Percentiles rank a stretch among this genome's conserved stretches.
phyloP scores from a whole-genome alignment of 2,113 vertebrate genomes.

The Micronycteris hirsuta region DNA sequence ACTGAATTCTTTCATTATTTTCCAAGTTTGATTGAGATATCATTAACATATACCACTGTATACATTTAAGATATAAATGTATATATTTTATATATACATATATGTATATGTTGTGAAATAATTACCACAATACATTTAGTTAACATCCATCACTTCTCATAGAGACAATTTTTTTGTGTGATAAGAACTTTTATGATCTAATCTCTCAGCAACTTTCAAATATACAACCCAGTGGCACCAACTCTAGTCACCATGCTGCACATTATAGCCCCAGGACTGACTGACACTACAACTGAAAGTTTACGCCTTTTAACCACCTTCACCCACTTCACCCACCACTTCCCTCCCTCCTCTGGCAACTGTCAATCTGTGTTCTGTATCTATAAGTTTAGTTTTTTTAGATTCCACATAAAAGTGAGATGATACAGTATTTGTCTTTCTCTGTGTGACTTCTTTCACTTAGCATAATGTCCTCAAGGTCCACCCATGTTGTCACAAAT shows the following conservation, averaged over 20 bases:
- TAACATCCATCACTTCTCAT: not conserved
- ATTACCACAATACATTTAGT: not conserved
- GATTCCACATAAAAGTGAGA: not conserved
- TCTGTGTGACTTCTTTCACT: not conserved
- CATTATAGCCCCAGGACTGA: not conserved
- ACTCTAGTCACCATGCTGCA: not conserved
- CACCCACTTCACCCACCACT: not conserved
- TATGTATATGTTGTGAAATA: not conserved
- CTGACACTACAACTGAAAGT: not conserved
- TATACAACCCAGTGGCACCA: not conserved
- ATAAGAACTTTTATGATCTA: not conserved
- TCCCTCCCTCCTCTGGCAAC: too few species aligned
- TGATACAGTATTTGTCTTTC: not conserved
- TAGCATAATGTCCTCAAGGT: not conserved
- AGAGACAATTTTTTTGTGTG: not conserved
- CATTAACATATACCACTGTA: not conserved
- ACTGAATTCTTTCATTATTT: not conserved
- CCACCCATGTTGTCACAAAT: not conserved
- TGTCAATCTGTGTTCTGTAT: not conserved
- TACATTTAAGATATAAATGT: not conserved
- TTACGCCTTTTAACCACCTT: not conserved
- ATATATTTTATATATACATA: not conserved
- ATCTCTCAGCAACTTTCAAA: not conserved
- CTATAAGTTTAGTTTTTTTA: not conserved
- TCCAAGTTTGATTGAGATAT: not conserved